Conservation (phyloP, 2,888 invertebrate species). For the Stenotaenia linearis region DNA sequence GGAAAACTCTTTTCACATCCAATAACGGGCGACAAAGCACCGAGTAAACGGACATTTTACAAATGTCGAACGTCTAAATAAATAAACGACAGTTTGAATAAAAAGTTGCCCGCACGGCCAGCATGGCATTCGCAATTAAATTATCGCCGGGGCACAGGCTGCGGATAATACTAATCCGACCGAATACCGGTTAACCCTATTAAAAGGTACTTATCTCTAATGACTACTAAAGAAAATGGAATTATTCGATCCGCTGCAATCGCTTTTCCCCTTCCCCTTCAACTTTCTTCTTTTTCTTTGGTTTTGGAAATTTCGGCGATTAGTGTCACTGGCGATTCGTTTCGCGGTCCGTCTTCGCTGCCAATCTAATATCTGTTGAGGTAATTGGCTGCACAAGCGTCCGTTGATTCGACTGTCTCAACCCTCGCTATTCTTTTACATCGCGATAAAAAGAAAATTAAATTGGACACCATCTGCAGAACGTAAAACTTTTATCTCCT, state of each 20-base stretch:
- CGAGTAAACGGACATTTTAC: neutral
- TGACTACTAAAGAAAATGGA: too few relatives aligned
- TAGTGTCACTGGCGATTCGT: neutral
- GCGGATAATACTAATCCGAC: neutral
- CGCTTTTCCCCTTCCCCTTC: neutral
- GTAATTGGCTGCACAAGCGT: neutral
- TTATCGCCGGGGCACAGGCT: too few relatives aligned
- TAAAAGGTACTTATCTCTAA: neutral
- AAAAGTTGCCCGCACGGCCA: neutral
- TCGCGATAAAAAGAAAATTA: neutral
- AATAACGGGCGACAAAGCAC: neutral
- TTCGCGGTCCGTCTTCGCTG: neutral
- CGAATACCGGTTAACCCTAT: neutral
- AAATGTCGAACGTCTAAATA: too few relatives aligned
- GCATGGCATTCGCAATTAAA: too few relatives aligned
- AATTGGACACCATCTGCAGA: neutral
- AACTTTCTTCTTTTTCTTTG: too few relatives aligned
- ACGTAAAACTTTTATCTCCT: neutral
- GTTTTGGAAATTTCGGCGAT: too few relatives aligned
- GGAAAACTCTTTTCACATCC: neutral
- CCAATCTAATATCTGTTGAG: neutral
- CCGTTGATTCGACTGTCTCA: neutral
- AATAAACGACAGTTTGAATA: too few relatives aligned
- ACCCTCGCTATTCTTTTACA: neutral
- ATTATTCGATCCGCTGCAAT: too few relatives aligned